phyloP scores from a whole-genome alignment of 2,888 invertebrate genomes.

The Orthosia incerta region DNA sequence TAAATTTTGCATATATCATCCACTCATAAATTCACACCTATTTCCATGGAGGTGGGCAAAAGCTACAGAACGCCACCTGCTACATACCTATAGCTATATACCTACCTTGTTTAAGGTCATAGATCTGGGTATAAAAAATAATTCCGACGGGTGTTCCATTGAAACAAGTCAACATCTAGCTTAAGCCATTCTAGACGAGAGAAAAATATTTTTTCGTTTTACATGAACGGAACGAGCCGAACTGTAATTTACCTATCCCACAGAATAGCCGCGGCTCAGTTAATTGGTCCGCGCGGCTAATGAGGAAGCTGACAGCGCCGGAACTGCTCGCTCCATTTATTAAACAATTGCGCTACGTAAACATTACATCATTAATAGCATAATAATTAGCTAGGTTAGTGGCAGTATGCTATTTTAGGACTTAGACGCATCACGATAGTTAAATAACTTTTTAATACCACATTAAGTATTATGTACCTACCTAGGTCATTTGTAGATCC shows the following conservation, averaged over 20 bases:
- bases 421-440: not conserved
- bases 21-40: too few species aligned
- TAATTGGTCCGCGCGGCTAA: constrained; percentile 87
- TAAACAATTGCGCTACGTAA: constrained; percentile 85
- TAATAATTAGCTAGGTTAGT: constrained; percentile 64
- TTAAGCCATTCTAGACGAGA: constrained; percentile 10
- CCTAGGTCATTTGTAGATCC: not conserved
- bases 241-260: constrained; percentile 81
- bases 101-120: too few species aligned
- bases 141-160: not conserved
- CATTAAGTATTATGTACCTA: not conserved
- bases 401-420: constrained; percentile 56
- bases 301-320: constrained; percentile 90
- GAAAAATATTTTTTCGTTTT: constrained; percentile 29
- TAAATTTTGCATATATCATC: not conserved
- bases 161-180: constrained; percentile 8
- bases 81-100: too few species aligned
- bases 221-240: constrained; percentile 46
- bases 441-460: not conserved
- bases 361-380: constrained; percentile 80
- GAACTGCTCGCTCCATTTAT: constrained; percentile 88
- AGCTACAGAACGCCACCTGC: too few species aligned
- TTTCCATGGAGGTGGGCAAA: too few species aligned
- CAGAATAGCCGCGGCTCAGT: constrained; percentile 78
- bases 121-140: too few species aligned